These are phyloP conservation scores for Propithecus deckenii DNA, from an alignment of 2,797 vertebrate genomes.

Conservation along the genomic window DNA sequence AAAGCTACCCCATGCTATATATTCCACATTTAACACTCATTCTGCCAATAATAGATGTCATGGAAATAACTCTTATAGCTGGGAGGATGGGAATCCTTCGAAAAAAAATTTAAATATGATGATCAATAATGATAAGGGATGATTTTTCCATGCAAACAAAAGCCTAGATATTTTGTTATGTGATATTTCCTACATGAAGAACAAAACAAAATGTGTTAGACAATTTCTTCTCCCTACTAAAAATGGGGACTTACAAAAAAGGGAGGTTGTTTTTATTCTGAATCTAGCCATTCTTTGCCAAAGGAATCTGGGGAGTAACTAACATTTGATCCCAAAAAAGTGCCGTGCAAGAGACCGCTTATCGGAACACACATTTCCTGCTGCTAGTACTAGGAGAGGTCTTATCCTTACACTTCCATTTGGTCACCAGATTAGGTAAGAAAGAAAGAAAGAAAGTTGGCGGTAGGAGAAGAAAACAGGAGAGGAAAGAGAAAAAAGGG, in stretches of 20 bases:
- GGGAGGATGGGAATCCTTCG: constrained; percentile 42
- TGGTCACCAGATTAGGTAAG: constrained; percentile 81
- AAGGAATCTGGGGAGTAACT: constrained; percentile 47
- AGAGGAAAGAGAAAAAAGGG: not conserved
- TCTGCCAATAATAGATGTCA: constrained; percentile 23
- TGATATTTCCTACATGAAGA: constrained; percentile 77
- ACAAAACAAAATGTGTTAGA: constrained; percentile 65
- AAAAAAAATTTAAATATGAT: constrained; percentile 37
- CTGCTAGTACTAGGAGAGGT: constrained; percentile 72
- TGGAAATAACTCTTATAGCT: constrained; percentile 19
- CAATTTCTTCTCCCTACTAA: constrained; percentile 54
- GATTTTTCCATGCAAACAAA: constrained; percentile 67
- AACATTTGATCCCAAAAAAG: constrained; percentile 67
- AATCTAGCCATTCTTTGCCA: constrained; percentile 60
- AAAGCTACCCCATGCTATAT: constrained; percentile 37
- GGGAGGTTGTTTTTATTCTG: constrained; percentile 45
- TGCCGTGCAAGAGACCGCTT: constrained; percentile 69
- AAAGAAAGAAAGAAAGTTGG: constrained; percentile 32
- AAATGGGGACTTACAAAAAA: constrained; percentile 47
- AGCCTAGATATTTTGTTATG: constrained; percentile 70
- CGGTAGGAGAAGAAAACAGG: not conserved
- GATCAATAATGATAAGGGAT: constrained; percentile 53
- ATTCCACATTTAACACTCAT: constrained; percentile 40
- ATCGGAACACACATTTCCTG: constrained; percentile 61
- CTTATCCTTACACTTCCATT: constrained; percentile 77